Conservation (phyloP, 1,140 invertebrate genomes). For the Amyelois transitella region DNA sequence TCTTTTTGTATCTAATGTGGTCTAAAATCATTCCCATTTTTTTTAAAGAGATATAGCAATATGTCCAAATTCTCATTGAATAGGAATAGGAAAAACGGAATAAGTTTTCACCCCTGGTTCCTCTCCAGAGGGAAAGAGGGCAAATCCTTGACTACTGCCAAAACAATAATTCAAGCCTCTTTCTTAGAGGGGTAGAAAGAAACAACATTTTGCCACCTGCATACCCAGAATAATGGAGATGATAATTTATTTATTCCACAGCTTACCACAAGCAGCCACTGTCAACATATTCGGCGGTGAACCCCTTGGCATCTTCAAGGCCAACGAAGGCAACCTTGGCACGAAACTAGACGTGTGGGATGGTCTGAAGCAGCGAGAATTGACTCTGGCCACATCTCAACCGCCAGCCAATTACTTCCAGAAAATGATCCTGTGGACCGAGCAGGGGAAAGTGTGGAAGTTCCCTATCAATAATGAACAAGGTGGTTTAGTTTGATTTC, state of each 20-base stretch:
- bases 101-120: too few relatives aligned
- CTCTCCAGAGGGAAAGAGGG: too few relatives aligned
- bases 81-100: too few relatives aligned
- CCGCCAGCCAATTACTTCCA: constrained; percentile 92
- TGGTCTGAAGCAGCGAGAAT: constrained; percentile 77
- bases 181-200: too few relatives aligned
- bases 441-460: constrained; percentile 95
- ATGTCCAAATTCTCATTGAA: too few relatives aligned
- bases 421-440: constrained; percentile 95
- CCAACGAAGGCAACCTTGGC: constrained; percentile 44
- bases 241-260: too few relatives aligned
- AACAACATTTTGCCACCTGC: too few relatives aligned
- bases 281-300: constrained; percentile 74
- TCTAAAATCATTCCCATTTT: too few relatives aligned
- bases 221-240: too few relatives aligned
- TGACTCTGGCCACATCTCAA: constrained; percentile 78
- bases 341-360: constrained; percentile 81
- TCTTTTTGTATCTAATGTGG: constrained; percentile 1
- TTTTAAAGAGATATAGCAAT: too few relatives aligned
- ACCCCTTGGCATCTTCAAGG: constrained; percentile 77
- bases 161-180: too few relatives aligned
- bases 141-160: too few relatives aligned
- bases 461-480: constrained; percentile 99
- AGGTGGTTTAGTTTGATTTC: constrained; percentile 75
- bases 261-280: constrained; percentile 26